These are phyloP conservation scores for Tetrax tetrax DNA, from an alignment of 2,113 vertebrate genomes.

Conservation along the genomic window DNA sequence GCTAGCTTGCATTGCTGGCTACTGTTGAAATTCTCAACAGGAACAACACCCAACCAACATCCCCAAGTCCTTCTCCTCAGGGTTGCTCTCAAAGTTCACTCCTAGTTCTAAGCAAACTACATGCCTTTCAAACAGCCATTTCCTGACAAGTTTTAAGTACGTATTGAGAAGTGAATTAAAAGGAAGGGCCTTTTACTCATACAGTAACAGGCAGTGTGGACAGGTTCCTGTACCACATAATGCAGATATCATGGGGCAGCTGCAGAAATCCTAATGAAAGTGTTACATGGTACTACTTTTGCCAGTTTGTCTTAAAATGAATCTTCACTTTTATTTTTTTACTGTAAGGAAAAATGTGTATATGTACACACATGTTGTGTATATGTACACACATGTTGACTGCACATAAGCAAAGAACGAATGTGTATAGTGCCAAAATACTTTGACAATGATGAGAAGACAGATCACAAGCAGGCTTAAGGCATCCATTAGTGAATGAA, in stretches of 20 bases:
- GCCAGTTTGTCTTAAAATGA: neutral
- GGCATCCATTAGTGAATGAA: neutral
- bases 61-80: too few relatives aligned
- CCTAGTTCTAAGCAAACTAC: neutral
- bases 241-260: neutral
- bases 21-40: too few relatives aligned
- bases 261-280: neutral
- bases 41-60: too few relatives aligned
- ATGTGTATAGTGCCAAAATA: neutral
- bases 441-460: constrained; percentile 33
- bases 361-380: neutral
- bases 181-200: neutral
- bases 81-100: neutral
- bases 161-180: neutral
- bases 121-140: neutral
- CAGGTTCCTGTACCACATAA: neutral
- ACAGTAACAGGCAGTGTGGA: neutral
- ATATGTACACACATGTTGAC: neutral
- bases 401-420: neutral
- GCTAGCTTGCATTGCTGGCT: too few relatives aligned
- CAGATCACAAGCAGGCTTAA: constrained; percentile 34
- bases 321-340: constrained; percentile 9
- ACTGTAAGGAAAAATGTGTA: neutral
- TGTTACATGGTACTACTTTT: neutral
- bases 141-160: neutral